Evolutionary conservation across 2,797 vertebrate genomes (phyloP).

Genomic region (Catamblyrhynchus diadema): DNA sequence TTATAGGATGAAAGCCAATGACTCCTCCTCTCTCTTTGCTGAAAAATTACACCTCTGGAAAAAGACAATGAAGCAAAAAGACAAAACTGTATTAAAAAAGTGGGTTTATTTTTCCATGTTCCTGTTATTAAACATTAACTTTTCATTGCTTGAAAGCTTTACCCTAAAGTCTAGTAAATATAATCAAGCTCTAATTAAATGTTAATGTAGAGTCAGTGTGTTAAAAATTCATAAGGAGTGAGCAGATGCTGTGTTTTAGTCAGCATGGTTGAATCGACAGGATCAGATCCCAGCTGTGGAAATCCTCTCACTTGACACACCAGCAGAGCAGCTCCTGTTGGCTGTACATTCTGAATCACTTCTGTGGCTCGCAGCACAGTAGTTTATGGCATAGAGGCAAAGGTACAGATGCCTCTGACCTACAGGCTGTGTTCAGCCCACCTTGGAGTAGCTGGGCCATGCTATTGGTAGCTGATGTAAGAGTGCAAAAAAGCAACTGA

Average conservation of each 20-base stretch:
- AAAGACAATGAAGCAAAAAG: background rate
- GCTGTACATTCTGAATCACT: background rate
- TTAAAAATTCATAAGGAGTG: conserved; percentile 40
- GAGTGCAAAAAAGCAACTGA: background rate
- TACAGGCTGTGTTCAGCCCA: background rate
- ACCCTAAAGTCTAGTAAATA: conserved; percentile 31
- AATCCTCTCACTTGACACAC: background rate
- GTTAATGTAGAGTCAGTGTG: background rate
- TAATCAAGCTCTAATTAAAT: conserved; percentile 53
- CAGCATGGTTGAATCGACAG: background rate
- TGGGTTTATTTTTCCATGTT: background rate
- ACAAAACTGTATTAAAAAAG: background rate
- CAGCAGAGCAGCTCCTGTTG: background rate
- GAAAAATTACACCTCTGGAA: background rate
- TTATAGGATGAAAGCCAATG: background rate
- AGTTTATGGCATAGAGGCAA: background rate
- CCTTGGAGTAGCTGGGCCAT: background rate
- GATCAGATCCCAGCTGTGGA: background rate
- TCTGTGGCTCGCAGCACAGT: background rate
- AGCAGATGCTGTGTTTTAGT: background rate
- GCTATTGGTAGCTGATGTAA: background rate
- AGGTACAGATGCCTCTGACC: background rate
- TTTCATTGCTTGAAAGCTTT: conserved; percentile 16
- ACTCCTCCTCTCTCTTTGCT: background rate
- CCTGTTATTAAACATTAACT: conserved; percentile 8